Evolutionary conservation across 2,113 vertebrate species (phyloP).

Genomic region (Macquaria australasica): DNA sequence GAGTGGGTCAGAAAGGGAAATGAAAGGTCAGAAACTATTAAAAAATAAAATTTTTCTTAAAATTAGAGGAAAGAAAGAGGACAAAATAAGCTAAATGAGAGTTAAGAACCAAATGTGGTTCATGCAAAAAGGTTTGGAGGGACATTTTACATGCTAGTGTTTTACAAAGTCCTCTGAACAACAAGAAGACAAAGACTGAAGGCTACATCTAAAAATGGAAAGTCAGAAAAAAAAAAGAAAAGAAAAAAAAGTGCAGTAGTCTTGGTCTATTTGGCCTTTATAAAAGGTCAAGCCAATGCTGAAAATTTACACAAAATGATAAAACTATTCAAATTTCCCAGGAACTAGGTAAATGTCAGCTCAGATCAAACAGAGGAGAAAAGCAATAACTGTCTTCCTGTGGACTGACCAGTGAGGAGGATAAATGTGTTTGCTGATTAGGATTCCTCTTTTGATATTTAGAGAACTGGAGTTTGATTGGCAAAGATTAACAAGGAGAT

Average conservation of each 20-base stretch:
- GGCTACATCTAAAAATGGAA: slow-evolving; percentile 48
- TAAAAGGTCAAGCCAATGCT: slow-evolving; percentile 58
- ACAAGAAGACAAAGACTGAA: slow-evolving; percentile 8
- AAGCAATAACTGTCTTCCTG: slow-evolving; percentile 49
- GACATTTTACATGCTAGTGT: background rate
- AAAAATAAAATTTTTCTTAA: too few species aligned
- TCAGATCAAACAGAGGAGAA: slow-evolving; percentile 57
- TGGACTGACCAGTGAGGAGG: slow-evolving; percentile 8
- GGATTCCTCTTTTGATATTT: slow-evolving; percentile 44
- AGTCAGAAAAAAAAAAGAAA: background rate
- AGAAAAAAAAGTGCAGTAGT: background rate
- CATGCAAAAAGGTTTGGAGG: background rate
- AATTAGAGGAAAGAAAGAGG: background rate
- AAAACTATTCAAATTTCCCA: slow-evolving; percentile 62
- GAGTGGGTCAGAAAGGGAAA: background rate
- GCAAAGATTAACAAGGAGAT: slow-evolving; percentile 20
- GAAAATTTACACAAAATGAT: slow-evolving; percentile 59
- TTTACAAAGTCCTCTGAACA: background rate
- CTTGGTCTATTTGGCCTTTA: slow-evolving; percentile 44
- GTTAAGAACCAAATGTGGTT: background rate
- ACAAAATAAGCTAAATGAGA: background rate
- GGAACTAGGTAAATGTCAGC: slow-evolving; percentile 75
- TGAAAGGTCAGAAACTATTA: background rate
- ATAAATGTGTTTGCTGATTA: slow-evolving; percentile 44
- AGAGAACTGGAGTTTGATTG: slow-evolving; percentile 32